phyloP scores from a whole-genome alignment of 2,888 invertebrate species.

The Linnaemya vulpina region DNA sequence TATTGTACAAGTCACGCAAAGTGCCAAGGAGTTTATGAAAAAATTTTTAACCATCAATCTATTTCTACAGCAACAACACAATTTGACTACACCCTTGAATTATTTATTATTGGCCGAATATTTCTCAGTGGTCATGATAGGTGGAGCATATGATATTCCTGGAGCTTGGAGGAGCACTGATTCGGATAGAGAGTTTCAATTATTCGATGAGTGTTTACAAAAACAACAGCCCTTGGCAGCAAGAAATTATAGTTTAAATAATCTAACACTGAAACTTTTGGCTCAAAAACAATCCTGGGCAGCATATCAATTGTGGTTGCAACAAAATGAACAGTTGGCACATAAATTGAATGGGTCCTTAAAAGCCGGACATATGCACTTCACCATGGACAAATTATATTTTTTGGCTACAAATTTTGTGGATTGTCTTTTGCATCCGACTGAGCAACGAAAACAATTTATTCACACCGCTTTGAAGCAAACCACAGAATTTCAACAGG shows the following conservation, averaged over 20 bases:
- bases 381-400: conserved; percentile 77
- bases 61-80: conserved; percentile 75
- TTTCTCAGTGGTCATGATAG: conserved; percentile 79
- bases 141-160: conserved; percentile 76
- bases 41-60: conserved; percentile 75
- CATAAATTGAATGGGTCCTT: conserved; percentile 74
- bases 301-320: conserved; percentile 76
- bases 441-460: conserved; percentile 73
- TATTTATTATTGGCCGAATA: conserved; percentile 77
- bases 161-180: conserved; percentile 82
- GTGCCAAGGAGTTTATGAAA: conserved; percentile 76
- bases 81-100: conserved; percentile 77
- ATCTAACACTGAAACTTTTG: conserved; percentile 77
- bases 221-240: conserved; percentile 53
- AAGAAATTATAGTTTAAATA: conserved; percentile 75
- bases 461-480: conserved; percentile 78
- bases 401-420: conserved; percentile 77
- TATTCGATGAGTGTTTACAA: conserved; percentile 76
- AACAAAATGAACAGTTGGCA: conserved; percentile 72
- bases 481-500: conserved; percentile 77
- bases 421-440: conserved; percentile 76
- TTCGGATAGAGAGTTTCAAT: conserved; percentile 78
- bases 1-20: conserved; percentile 48
- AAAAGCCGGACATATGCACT: conserved; percentile 73
- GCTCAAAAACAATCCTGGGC: conserved; percentile 76